A percentile compares a stretch with the other conserved stretches of the same genome.
These are phyloP conservation scores for Plusia festucae DNA, from an alignment of 2,888 invertebrate species.

Conservation along the genomic window DNA sequence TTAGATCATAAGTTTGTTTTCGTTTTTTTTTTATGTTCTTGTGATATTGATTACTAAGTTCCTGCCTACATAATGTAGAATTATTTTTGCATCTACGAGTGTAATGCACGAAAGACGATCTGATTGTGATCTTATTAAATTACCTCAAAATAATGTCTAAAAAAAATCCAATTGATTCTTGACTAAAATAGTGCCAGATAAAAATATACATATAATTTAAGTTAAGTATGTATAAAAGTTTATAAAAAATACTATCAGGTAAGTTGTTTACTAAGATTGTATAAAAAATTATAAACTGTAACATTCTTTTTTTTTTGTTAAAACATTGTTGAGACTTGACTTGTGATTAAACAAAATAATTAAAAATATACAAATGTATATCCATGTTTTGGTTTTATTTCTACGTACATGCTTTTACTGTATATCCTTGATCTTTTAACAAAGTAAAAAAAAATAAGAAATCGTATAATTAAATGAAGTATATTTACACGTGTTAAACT, in stretches of 20 bases:
- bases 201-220: too few relatives aligned
- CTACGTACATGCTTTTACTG: too few relatives aligned
- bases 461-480: too few relatives aligned
- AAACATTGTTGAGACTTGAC: background rate
- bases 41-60: conserved; percentile 21
- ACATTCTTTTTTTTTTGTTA: conserved; percentile 4
- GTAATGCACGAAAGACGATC: background rate
- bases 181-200: too few relatives aligned
- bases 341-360: background rate
- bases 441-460: too few relatives aligned
- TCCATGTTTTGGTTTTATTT: background rate
- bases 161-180: too few relatives aligned
- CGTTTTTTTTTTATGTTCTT: background rate
- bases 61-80: background rate
- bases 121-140: background rate
- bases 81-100: background rate
- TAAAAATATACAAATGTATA: conserved; percentile 3
- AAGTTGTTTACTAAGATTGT: background rate
- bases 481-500: too few relatives aligned
- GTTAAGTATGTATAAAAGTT: too few relatives aligned
- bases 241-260: background rate
- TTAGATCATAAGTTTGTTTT: conserved; percentile 20
- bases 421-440: too few relatives aligned
- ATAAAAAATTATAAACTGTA: too few relatives aligned
- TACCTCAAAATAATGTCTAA: background rate